These are phyloP conservation scores for Melieria picta DNA, from an alignment of 2,888 invertebrate species.

Conservation along the genomic window DNA sequence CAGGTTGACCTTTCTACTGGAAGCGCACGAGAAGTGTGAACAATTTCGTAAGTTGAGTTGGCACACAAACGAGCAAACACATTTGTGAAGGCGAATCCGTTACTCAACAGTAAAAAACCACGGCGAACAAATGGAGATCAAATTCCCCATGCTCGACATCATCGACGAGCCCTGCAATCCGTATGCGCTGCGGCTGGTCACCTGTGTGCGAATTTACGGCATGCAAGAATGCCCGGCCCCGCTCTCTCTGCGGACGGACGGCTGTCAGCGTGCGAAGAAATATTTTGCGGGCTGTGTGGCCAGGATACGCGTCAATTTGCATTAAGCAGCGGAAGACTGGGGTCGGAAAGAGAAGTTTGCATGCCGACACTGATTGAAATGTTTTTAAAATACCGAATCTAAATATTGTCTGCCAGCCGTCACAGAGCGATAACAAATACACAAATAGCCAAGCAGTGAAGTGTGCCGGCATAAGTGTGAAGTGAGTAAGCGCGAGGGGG, in stretches of 20 bases:
- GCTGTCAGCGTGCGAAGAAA: constrained; percentile 44
- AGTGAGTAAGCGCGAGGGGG: neutral
- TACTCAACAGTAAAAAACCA: constrained; percentile 22
- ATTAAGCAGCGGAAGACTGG: no score
- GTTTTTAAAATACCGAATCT: no score
- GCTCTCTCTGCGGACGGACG: constrained; percentile 41
- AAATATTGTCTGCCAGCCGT: no score
- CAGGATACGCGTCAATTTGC: constrained; percentile 35
- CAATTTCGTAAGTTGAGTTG: constrained; percentile 43
- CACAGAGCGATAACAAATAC: no score
- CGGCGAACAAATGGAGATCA: constrained; percentile 39
- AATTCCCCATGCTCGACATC: constrained; percentile 49
- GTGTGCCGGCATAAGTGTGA: no score
- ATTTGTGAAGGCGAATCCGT: no score
- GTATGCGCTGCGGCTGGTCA: constrained; percentile 47
- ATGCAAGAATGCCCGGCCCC: constrained; percentile 50
- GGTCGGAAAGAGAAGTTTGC: no score
- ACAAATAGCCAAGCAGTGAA: neutral
- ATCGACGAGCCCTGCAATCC: constrained; percentile 46
- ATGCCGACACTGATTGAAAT: no score
- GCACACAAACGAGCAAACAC: no score
- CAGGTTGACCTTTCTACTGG: constrained; percentile 40
- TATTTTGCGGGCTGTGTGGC: constrained; percentile 49
- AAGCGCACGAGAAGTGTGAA: constrained; percentile 46
- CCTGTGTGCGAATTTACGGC: constrained; percentile 48